These are phyloP conservation scores for Procambarus virginalis DNA, from an alignment of 1,140 invertebrate genomes.

Conservation along the genomic window DNA sequence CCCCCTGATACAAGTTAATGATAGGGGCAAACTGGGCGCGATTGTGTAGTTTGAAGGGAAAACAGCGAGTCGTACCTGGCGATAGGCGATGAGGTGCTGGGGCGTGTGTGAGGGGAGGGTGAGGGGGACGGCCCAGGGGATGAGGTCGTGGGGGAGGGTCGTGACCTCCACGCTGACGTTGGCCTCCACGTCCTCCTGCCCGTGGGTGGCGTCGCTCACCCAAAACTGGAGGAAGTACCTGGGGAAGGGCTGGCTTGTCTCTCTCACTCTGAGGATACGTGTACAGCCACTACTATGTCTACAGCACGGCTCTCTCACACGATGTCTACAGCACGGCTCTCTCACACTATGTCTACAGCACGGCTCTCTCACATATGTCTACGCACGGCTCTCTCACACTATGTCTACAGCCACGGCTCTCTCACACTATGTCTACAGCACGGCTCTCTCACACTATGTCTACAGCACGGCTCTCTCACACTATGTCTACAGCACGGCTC, in stretches of 20 bases:
- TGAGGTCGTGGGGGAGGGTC: slow-evolving; percentile 40
- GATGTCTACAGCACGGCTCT: no score
- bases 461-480: no score
- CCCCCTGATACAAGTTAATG: background rate
- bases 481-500: no score
- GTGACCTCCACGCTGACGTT: slow-evolving; percentile 58
- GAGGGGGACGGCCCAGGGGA: slow-evolving; percentile 51
- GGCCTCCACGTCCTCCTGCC: slow-evolving; percentile 37
- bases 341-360: no score
- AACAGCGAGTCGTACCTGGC: background rate
- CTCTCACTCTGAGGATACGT: background rate
- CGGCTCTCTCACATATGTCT: no score
- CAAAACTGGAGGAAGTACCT: slow-evolving; percentile 63
- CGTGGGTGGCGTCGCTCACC: slow-evolving; percentile 60
- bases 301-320: background rate
- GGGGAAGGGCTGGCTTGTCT: background rate
- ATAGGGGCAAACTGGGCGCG: background rate
- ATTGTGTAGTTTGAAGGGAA: background rate
- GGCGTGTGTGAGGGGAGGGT: slow-evolving; percentile 40
- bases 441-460: no score
- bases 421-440: no score
- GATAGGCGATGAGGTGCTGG: background rate
- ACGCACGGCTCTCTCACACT: no score
- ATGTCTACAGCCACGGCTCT: no score
- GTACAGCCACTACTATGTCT: background rate